Percentiles rank a stretch among this genome's conserved stretches.
These are phyloP conservation scores for Danio albolineatus DNA, from an alignment of 2,797 vertebrate genomes.

Conservation along the genomic window DNA sequence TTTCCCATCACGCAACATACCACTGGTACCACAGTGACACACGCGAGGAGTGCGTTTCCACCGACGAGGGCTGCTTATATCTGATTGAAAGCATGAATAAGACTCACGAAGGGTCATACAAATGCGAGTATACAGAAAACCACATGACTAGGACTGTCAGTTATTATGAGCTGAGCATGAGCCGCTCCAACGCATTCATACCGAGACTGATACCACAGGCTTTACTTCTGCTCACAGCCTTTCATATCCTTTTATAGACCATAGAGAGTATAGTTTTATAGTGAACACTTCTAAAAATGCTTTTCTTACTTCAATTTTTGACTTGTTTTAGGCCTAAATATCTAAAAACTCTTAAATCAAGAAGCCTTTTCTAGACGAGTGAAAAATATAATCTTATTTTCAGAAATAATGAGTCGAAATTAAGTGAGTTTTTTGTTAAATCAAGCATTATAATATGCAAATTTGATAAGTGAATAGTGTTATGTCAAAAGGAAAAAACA, in stretches of 20 bases:
- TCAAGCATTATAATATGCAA: too few relatives aligned
- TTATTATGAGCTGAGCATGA: conserved; percentile 37
- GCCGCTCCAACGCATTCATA: not conserved
- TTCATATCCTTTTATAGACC: conserved; percentile 15
- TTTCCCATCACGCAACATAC: conserved; percentile 72
- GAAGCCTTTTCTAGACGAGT: too few relatives aligned
- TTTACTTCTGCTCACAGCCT: conserved; percentile 41
- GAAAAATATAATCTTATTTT: too few relatives aligned
- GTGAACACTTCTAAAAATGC: not conserved
- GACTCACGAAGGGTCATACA: conserved; percentile 61
- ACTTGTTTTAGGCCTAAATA: too few relatives aligned
- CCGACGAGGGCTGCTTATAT: conserved; percentile 58
- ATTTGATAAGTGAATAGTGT: too few relatives aligned
- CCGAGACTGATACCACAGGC: not conserved
- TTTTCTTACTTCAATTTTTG: too few relatives aligned
- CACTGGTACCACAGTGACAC: conserved; percentile 57
- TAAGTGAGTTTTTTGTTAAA: too few relatives aligned
- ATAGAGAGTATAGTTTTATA: too few relatives aligned
- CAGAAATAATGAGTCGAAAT: too few relatives aligned
- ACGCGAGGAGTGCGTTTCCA: not conserved
- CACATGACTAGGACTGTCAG: conserved; percentile 53
- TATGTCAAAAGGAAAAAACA: too few relatives aligned
- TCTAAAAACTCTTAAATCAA: too few relatives aligned
- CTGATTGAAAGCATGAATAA: conserved; percentile 68
- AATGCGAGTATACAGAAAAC: conserved; percentile 66